Conservation (phyloP, 2,888 invertebrate species). For the Ormyrus nitidulus region DNA sequence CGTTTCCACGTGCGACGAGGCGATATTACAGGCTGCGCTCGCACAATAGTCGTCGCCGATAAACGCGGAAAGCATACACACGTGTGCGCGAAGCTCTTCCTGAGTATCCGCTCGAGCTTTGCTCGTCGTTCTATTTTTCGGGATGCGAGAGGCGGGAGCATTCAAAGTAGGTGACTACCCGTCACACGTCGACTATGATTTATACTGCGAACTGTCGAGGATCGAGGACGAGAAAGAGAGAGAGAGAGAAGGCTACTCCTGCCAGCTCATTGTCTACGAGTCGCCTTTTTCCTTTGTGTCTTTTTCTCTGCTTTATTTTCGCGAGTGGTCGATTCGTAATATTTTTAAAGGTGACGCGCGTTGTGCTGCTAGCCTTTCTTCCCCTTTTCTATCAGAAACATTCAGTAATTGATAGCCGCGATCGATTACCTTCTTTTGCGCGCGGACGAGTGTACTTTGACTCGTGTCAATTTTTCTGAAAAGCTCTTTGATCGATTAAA, state of each 20-base stretch:
- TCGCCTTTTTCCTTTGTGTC: slow-evolving; percentile 18
- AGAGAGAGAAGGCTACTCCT: slow-evolving; percentile 45
- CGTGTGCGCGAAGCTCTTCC: not conserved
- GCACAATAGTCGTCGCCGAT: slow-evolving; percentile 21
- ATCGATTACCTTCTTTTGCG: not conserved
- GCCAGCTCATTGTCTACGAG: slow-evolving; percentile 38
- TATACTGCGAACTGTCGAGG: slow-evolving; percentile 58
- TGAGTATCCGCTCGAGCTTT: slow-evolving; percentile 8
- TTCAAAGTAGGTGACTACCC: slow-evolving; percentile 60
- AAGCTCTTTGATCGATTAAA: slow-evolving; percentile 30
- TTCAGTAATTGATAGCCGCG: not conserved
- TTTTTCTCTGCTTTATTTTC: slow-evolving; percentile 28
- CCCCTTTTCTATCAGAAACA: not conserved
- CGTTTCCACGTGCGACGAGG: no score
- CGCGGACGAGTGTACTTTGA: not conserved
- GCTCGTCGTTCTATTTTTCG: slow-evolving; percentile 48
- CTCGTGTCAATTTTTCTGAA: slow-evolving; percentile 17
- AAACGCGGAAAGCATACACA: not conserved
- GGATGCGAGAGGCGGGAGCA: slow-evolving; percentile 21
- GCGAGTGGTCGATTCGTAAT: slow-evolving; percentile 30
- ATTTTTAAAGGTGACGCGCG: slow-evolving; percentile 22
- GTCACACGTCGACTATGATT: slow-evolving; percentile 63
- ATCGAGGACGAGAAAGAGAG: slow-evolving; percentile 57
- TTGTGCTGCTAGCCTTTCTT: not conserved
- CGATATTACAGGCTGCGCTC: not conserved